phyloP scores from a whole-genome alignment of 1,140 invertebrate genomes.

The Rhizoglyphus robini region DNA sequence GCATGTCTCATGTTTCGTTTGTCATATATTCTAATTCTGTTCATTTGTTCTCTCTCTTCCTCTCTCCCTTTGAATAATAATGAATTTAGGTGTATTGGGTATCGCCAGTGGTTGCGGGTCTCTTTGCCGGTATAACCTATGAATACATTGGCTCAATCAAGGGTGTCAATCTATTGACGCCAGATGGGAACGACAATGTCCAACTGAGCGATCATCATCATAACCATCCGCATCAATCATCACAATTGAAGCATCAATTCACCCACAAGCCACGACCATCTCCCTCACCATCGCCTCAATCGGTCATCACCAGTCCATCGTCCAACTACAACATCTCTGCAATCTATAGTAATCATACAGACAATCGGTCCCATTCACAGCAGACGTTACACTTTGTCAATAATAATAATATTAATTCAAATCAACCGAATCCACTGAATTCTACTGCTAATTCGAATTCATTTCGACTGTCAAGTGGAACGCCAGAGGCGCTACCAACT shows the following conservation, averaged over 20 bases:
- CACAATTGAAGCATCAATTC: not conserved
- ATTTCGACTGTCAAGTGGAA: no score
- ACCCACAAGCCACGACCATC: not conserved
- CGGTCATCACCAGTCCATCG: not conserved
- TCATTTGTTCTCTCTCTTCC: not conserved
- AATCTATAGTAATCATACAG: no score
- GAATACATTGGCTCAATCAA: conserved; percentile 28
- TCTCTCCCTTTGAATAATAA: not conserved
- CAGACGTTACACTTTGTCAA: not conserved
- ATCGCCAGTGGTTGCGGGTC: conserved; percentile 32
- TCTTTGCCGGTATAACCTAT: conserved; percentile 30
- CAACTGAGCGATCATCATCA: no score
- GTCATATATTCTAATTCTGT: not conserved
- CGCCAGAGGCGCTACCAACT: no score
- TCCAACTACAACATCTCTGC: not conserved
- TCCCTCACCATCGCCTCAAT: not conserved
- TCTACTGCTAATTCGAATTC: no score
- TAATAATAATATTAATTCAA: no score
- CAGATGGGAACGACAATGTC: not conserved
- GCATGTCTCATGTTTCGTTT: not conserved
- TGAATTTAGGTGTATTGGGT: conserved; percentile 34
- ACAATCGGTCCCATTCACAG: not conserved
- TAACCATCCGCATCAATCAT: no score
- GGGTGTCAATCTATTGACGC: not conserved
- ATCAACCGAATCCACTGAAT: no score